Base-by-base conservation (phyloP, 2,797 vertebrate species). In the Anableps anableps region DNA sequence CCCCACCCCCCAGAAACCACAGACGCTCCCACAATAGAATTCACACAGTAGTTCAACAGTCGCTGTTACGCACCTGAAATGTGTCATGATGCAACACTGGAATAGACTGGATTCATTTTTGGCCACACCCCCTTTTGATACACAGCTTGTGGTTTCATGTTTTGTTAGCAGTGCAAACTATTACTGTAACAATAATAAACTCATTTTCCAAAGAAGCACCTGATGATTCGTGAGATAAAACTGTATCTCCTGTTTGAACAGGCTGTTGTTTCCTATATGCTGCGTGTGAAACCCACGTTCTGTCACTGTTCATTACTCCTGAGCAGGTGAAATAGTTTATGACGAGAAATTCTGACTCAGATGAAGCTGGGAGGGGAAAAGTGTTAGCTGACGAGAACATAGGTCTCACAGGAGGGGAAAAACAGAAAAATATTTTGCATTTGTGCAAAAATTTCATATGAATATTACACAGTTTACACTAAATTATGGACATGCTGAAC, bases 361-460 rank as follows among this genome's bases (percentile, higher is more conserved):
- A 34, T 62, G 60, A 64, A 9, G 21, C 9, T 11, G 64, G 36
- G 36, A 68, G 23, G 64, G 23, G 11, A 38, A 68, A 68, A 26
- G 21, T 38, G 9, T 26, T 26, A 23, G 38, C 19, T 38, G 64
- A 41, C 34, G 38, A 38, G 64, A 23, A 41, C 38, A 66, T 53
- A 21, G 7, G 16, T 51, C 1, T 51, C 4, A 51, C 17, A 51
- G 8, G 29, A 62, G 81, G 82, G 70, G 5, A 74, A 87, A 79
- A 80, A 41, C 78, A 90, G 81, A 51, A 75, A 8, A 53, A 23
- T 21, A 23, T n/a, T 21, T 17, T 19, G 50, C 11, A 51, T 6
- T 21, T 53, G 19, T 53, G 51, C 19, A 23, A 26, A 53, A 68
- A 11, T 31, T 34, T 64, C 16, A 36, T 19, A 21, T 34, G 4